phyloP scores from a whole-genome alignment of 2,888 invertebrate genomes.

The Dione juno region DNA sequence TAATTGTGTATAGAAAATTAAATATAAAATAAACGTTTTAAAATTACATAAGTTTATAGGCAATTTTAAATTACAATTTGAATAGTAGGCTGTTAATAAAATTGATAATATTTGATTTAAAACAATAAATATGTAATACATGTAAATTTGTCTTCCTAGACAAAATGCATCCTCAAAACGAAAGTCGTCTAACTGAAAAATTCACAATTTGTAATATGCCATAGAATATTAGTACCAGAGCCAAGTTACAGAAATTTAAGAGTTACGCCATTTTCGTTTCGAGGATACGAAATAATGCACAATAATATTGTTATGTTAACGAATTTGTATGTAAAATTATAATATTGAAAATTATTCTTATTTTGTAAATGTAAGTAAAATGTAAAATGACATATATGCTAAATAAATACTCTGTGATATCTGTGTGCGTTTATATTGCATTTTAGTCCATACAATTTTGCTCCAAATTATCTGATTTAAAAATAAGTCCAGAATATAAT shows the following conservation, averaged over 20 bases:
- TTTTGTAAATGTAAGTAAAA: constrained; percentile 19
- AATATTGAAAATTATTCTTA: constrained; percentile 18
- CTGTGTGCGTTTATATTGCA: constrained; percentile 44
- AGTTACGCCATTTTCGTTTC: not conserved
- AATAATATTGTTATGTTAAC: constrained; percentile 5
- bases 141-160: constrained; percentile 2
- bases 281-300: not conserved
- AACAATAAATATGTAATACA: too few species aligned
- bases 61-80: too few species aligned
- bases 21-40: too few species aligned
- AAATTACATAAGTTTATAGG: too few species aligned
- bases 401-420: constrained; percentile 81
- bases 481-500: not conserved
- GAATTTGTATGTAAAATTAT: constrained; percentile 16
- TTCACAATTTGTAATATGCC: not conserved
- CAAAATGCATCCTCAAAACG: not conserved
- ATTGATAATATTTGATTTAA: too few species aligned
- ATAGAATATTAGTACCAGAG: too few species aligned
- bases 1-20: too few species aligned
- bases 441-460: not conserved
- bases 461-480: not conserved
- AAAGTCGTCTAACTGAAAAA: not conserved
- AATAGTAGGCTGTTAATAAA: too few species aligned
- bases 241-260: not conserved
- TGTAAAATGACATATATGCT: constrained; percentile 57